These are phyloP conservation scores for Mormyrus proboscirostris DNA, from an alignment of 2,797 vertebrate species.

Conservation along the genomic window DNA sequence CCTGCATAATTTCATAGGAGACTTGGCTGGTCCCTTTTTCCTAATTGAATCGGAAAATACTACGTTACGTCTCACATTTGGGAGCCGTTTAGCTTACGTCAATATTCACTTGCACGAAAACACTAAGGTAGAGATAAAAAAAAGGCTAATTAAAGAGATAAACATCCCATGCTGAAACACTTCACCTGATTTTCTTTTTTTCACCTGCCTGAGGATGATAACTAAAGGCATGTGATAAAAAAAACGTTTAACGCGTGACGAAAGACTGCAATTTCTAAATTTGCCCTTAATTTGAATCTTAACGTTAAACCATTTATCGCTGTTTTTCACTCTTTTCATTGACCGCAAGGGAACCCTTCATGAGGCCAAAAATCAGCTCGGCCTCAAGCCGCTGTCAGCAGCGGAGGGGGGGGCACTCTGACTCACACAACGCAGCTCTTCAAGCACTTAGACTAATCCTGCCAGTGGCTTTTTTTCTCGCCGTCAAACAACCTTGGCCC, in stretches of 20 bases:
- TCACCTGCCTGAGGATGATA: not conserved
- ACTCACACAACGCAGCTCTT: conserved; percentile 66
- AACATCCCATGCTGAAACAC: not conserved
- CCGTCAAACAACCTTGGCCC: conserved; percentile 68
- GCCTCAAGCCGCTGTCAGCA: conserved; percentile 59
- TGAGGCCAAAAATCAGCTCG: conserved; percentile 1
- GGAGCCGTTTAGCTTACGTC: not conserved
- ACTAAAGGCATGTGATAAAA: not conserved
- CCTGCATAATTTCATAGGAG: not conserved
- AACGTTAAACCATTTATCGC: not conserved
- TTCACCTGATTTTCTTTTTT: not conserved
- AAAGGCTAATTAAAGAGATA: not conserved
- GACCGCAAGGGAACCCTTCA: not conserved
- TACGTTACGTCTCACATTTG: conserved; percentile 44
- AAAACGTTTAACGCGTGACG: not conserved
- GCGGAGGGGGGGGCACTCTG: conserved; percentile 57
- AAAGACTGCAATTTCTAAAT: not conserved
- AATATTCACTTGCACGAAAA: not conserved
- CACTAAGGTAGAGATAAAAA: not conserved
- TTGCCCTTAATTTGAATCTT: not conserved
- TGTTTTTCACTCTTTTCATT: not conserved
- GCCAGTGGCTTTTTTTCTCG: conserved; percentile 53
- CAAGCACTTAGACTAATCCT: conserved; percentile 62
- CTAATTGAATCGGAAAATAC: conserved; percentile 52
- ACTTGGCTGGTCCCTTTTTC: not conserved